Percentiles rank a stretch among this genome's conserved stretches.
phyloP scores from a whole-genome alignment of 1,140 invertebrate genomes.

The Acyrthosiphon pisum region DNA sequence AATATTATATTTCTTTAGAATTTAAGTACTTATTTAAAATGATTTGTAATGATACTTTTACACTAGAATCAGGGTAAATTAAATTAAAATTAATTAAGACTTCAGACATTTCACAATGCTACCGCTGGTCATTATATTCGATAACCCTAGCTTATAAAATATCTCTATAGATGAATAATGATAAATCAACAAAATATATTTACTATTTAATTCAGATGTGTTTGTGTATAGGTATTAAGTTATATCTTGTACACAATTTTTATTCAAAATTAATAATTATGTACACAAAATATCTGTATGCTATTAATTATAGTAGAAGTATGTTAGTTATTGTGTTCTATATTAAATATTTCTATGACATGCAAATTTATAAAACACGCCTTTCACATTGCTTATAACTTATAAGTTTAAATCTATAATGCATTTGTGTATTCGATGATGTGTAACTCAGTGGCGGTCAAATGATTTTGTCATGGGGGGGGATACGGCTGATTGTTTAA shows the following conservation, averaged over 20 bases:
- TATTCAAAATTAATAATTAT: neutral
- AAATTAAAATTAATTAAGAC: neutral
- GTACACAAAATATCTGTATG: neutral
- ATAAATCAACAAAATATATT: neutral
- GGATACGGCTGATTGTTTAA: no score
- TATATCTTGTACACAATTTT: neutral
- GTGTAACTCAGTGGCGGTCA: no score
- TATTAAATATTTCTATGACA: neutral
- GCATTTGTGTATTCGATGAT: neutral
- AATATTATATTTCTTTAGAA: neutral
- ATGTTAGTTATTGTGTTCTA: neutral
- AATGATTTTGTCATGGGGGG: no score
- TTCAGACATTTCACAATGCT: neutral
- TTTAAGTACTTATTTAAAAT: neutral
- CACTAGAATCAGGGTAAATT: neutral
- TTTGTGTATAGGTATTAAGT: neutral
- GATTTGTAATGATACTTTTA: neutral
- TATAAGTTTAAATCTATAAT: neutral
- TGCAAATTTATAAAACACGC: neutral
- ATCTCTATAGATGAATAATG: neutral
- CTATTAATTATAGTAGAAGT: no score
- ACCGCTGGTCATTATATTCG: neutral
- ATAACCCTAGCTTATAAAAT: neutral
- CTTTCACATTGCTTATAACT: neutral
- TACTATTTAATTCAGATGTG: neutral